Conservation (phyloP, 2,113 vertebrate species). For the Xenopus borealis region DNA sequence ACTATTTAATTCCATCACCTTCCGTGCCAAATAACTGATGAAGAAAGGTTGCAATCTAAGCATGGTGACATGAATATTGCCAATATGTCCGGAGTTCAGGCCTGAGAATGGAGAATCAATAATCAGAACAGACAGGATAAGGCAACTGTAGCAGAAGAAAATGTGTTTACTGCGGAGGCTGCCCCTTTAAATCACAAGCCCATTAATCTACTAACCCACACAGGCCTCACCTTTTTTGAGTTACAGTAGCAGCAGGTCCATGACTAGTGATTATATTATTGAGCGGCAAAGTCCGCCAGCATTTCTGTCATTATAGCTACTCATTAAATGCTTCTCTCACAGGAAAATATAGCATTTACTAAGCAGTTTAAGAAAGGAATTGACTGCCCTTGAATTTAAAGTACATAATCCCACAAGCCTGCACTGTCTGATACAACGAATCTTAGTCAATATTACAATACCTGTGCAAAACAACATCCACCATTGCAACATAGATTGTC, state of each 20-base stretch:
- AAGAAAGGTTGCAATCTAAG: neutral
- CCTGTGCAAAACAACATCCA: neutral
- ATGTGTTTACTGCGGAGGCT: neutral
- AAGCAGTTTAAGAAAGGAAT: constrained; percentile 33
- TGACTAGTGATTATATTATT: constrained; percentile 44
- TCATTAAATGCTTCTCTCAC: constrained; percentile 41
- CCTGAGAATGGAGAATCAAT: constrained; percentile 9
- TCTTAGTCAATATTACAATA: constrained; percentile 9
- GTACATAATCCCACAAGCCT: constrained; percentile 40
- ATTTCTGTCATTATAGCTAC: constrained; percentile 40
- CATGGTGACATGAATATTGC: constrained; percentile 29
- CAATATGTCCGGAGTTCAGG: constrained; percentile 17
- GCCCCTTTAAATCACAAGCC: constrained; percentile 35
- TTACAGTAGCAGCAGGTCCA: constrained; percentile 42
- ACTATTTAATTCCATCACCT: neutral
- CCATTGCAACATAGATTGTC: constrained; percentile 18
- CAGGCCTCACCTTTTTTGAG: constrained; percentile 29
- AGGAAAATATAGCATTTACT: constrained; percentile 46
- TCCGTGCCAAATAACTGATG: neutral
- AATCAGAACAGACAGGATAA: constrained; percentile 32
- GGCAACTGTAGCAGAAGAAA: neutral
- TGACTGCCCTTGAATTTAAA: constrained; percentile 44
- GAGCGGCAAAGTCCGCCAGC: constrained; percentile 24
- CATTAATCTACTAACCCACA: constrained; percentile 35
- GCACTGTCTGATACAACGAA: constrained; percentile 18